These are phyloP conservation scores for Ariolimax columbianus DNA, from an alignment of 2,888 invertebrate genomes.

Conservation along the genomic window DNA sequence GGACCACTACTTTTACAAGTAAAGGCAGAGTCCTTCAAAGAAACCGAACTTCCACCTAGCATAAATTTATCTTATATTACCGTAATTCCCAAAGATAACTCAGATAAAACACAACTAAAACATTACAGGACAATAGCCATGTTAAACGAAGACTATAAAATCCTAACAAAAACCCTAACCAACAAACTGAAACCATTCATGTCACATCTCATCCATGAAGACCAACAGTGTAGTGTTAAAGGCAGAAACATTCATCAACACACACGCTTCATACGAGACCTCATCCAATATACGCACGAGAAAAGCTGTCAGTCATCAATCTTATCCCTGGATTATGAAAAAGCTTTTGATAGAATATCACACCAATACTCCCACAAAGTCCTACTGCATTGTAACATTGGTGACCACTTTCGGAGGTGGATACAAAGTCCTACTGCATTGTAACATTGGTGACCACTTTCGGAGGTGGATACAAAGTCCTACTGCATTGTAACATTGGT, in stretches of 20 bases:
- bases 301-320: neutral
- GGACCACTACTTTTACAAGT: too few species aligned
- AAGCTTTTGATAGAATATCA: neutral
- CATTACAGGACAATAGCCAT: neutral
- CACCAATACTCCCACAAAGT: neutral
- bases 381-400: neutral
- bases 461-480: neutral
- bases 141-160: too few species aligned
- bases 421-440: neutral
- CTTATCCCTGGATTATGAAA: neutral
- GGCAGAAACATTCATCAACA: conserved; percentile 6
- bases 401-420: neutral
- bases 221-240: neutral
- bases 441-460: neutral
- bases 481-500: neutral
- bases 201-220: neutral
- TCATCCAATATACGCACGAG: neutral
- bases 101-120: neutral
- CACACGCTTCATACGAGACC: neutral
- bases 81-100: neutral
- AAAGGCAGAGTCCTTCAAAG: too few species aligned
- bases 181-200: neutral
- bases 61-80: neutral
- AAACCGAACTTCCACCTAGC: neutral
- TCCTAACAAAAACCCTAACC: too few species aligned